Conservation (phyloP, 2,888 invertebrate genomes). For the Timandra comae region DNA sequence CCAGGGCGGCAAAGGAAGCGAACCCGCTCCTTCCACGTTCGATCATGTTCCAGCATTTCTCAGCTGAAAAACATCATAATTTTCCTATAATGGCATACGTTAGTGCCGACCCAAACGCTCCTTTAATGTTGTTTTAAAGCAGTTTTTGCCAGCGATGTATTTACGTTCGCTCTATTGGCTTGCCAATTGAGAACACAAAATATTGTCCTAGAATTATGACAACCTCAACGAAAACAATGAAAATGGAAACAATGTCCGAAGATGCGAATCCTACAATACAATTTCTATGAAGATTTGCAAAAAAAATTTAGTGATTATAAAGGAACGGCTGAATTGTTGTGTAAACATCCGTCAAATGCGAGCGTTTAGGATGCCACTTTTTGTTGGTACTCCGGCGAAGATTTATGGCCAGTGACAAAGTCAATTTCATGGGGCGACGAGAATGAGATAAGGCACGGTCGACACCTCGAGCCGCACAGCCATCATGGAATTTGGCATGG, state of each 20-base stretch:
- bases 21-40: slow-evolving; percentile 52
- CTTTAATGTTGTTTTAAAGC: background rate
- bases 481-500: slow-evolving; percentile 59
- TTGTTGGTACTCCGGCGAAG: slow-evolving; percentile 54
- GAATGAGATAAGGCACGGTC: slow-evolving; percentile 50
- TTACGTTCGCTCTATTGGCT: slow-evolving; percentile 7
- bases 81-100: slow-evolving; percentile 51
- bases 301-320: slow-evolving; percentile 35
- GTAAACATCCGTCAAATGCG: slow-evolving; percentile 64
- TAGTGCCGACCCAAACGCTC: slow-evolving; percentile 25
- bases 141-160: slow-evolving; percentile 19
- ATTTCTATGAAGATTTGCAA: slow-evolving; percentile 40
- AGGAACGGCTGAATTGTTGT: slow-evolving; percentile 51
- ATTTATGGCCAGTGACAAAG: slow-evolving; percentile 73
- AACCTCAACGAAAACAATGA: slow-evolving; percentile 28
- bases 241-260: slow-evolving; percentile 21
- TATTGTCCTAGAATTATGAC: slow-evolving; percentile 28
- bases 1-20: slow-evolving; percentile 51
- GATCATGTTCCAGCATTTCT: slow-evolving; percentile 40
- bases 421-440: slow-evolving; percentile 65
- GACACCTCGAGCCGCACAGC: slow-evolving; percentile 37
- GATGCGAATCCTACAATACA: slow-evolving; percentile 32
- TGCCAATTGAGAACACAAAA: slow-evolving; percentile 1
- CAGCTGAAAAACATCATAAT: slow-evolving; percentile 67
- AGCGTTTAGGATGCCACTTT: slow-evolving; percentile 50